Evolutionary conservation across 2,113 vertebrate genomes (phyloP).

Genomic region (Desmodus rotundus): DNA sequence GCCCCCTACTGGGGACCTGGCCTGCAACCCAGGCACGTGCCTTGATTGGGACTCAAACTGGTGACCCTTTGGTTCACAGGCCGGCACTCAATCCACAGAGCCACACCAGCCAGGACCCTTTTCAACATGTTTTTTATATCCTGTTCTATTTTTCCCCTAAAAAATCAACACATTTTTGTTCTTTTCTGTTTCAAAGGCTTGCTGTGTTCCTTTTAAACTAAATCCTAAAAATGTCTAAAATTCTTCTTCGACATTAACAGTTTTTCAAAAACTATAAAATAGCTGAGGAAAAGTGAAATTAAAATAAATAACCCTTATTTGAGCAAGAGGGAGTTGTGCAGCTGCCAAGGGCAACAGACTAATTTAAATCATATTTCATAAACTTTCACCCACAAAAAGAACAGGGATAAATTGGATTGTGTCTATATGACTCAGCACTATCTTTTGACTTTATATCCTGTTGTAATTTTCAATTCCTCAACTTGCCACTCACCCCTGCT

Average conservation of each 20-base stretch:
- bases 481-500: neutral
- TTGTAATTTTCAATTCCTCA: neutral
- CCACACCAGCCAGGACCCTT: too few species aligned
- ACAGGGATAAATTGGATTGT: neutral
- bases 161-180: neutral
- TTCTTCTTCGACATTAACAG: neutral
- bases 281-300: neutral
- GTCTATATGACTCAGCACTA: neutral
- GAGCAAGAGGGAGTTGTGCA: neutral
- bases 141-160: neutral
- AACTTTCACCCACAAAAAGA: neutral
- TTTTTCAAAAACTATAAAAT: neutral
- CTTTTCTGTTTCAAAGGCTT: neutral
- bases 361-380: neutral
- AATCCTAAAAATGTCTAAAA: neutral
- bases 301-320: neutral
- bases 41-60: too few species aligned
- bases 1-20: too few species aligned
- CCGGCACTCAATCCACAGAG: too few species aligned
- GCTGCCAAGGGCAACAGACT: neutral
- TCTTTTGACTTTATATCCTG: neutral
- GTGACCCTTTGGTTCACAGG: too few species aligned
- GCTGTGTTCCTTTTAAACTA: neutral
- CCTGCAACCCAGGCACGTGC: too few species aligned
- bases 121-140: neutral